Conservation (phyloP, 2,113 vertebrate genomes). For the Empidonax traillii region DNA sequence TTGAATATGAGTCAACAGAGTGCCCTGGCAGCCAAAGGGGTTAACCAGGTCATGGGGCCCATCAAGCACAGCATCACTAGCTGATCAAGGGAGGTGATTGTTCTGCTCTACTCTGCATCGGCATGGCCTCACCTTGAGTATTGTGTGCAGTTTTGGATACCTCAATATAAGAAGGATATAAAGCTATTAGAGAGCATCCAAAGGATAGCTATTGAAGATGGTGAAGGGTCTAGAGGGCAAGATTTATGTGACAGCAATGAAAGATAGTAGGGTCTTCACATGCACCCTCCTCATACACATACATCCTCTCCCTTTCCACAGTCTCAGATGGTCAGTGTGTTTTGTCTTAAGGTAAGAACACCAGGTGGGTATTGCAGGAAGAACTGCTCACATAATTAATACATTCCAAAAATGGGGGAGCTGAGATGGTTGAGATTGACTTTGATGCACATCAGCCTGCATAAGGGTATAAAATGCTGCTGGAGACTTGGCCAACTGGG, state of each 20-base stretch:
- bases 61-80: neutral
- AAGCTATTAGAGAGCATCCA: neutral
- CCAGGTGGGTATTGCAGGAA: neutral
- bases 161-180: too few relatives aligned
- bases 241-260: neutral
- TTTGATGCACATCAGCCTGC: neutral
- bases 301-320: neutral
- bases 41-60: neutral
- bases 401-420: neutral
- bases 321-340: neutral
- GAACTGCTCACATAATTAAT: neutral
- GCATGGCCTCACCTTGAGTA: too few relatives aligned
- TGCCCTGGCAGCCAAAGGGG: neutral
- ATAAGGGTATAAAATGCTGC: neutral
- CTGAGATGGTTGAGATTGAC: neutral
- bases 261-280: neutral
- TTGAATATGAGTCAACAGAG: neutral
- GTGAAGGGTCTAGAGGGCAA: neutral
- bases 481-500: neutral
- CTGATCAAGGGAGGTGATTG: too few relatives aligned
- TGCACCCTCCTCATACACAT: neutral
- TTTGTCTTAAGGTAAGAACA: neutral
- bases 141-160: too few relatives aligned
- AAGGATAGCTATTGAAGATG: neutral
- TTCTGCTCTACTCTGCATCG: too few relatives aligned